Conservation (phyloP, 2,888 invertebrate species). For the Lochmaea capreae region DNA sequence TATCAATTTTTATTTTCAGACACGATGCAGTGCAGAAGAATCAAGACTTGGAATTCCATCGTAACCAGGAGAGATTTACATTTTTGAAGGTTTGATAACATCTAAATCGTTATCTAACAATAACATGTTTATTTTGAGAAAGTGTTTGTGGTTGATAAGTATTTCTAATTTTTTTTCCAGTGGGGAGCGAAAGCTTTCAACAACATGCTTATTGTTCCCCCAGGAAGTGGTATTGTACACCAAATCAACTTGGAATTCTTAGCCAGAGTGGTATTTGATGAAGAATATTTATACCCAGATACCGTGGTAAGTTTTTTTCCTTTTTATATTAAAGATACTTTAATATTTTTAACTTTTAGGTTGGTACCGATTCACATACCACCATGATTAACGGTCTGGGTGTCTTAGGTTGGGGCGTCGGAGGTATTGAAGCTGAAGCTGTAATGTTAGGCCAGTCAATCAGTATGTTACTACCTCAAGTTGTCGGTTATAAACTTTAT, state of each 20-base stretch:
- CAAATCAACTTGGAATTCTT: slow-evolving; percentile 98
- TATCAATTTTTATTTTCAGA: slow-evolving; percentile 68
- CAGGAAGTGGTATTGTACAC: slow-evolving; percentile 98
- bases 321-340: not conserved
- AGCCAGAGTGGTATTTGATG: slow-evolving; percentile 87
- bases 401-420: slow-evolving; percentile 96
- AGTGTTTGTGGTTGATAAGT: too few relatives aligned
- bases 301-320: slow-evolving; percentile 69
- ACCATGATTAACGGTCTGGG: slow-evolving; percentile 99
- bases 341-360: slow-evolving; percentile 61
- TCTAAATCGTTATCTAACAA: not conserved
- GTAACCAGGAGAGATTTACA: slow-evolving; percentile 94
- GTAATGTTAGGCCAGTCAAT: slow-evolving; percentile 99
- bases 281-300: slow-evolving; percentile 76
- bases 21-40: slow-evolving; percentile 90
- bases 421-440: slow-evolving; percentile 98
- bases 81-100: slow-evolving; percentile 84
- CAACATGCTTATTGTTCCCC: slow-evolving; percentile 97
- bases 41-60: slow-evolving; percentile 93
- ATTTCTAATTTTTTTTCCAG: slow-evolving; percentile 65
- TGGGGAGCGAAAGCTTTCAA: slow-evolving; percentile 97
- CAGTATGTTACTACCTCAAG: slow-evolving; percentile 95
- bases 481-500: slow-evolving; percentile 91
- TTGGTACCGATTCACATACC: slow-evolving; percentile 98
- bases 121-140: too few relatives aligned